These are phyloP conservation scores for Zoanthus sociatus DNA, from an alignment of 92 coral and sea anemone species.

Conservation along the genomic window DNA sequence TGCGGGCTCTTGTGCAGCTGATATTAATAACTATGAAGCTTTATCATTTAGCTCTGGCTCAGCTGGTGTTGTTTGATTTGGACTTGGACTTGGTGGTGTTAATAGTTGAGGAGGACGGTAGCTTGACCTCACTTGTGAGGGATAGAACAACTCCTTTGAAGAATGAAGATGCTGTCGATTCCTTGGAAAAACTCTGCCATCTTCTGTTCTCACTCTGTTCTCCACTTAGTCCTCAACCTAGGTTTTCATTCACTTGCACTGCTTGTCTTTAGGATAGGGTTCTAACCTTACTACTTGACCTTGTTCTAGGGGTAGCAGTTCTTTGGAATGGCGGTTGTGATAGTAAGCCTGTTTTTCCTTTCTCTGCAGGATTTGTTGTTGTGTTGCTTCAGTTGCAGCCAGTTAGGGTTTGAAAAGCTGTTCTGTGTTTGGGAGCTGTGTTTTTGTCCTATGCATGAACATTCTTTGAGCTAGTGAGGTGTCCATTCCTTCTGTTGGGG, in stretches of 20 bases:
- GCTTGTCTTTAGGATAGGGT: constrained; percentile 31
- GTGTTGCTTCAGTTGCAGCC: background rate
- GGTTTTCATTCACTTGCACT: constrained; percentile 18
- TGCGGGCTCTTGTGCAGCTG: too few species aligned
- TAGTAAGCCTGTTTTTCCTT: constrained; percentile 31
- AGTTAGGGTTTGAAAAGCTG: constrained; percentile 9
- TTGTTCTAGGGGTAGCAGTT: constrained; percentile 31
- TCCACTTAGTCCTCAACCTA: constrained; percentile 31
- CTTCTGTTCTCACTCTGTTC: constrained; percentile 41
- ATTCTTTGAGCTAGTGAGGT: background rate
- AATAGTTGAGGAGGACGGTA: too few species aligned
- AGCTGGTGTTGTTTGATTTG: too few species aligned
- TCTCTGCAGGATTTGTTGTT: constrained; percentile 17
- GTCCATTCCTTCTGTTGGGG: constrained; percentile 17
- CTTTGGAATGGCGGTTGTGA: constrained; percentile 30
- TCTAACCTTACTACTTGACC: constrained; percentile 38
- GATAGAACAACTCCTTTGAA: constrained; percentile 42
- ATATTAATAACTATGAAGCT: too few species aligned
- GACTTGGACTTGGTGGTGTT: too few species aligned
- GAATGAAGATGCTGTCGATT: constrained; percentile 32
- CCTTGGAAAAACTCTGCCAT: constrained; percentile 34
- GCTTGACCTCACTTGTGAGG: background rate
- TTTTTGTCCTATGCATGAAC: background rate
- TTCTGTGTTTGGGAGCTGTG: constrained; percentile 20
- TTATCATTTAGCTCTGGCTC: too few species aligned